Percentiles rank a stretch among this genome's conserved stretches.
Evolutionary conservation across 2,113 vertebrate genomes (phyloP).

Genomic region (Xiphophorus hellerii): DNA sequence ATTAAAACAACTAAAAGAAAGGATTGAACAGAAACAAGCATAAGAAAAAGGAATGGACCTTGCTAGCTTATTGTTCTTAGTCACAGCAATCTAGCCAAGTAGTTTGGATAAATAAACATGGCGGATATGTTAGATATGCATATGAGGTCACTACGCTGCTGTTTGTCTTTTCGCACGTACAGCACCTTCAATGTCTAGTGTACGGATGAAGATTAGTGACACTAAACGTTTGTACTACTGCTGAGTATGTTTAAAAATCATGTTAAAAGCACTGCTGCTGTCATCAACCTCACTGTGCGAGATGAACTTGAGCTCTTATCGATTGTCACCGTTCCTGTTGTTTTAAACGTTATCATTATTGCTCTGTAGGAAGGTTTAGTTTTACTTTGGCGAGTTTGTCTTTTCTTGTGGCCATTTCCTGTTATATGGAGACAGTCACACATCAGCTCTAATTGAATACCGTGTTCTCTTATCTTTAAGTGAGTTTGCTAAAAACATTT

Average conservation of each 20-base stretch:
- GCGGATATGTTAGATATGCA: neutral
- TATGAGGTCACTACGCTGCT: neutral
- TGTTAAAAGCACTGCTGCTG: neutral
- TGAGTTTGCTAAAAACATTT: neutral
- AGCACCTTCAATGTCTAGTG: neutral
- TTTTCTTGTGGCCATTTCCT: neutral
- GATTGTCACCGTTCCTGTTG: neutral
- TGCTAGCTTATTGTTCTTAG: neutral
- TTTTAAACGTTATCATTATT: neutral
- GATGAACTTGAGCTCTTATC: neutral
- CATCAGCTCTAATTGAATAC: neutral
- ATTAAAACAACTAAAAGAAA: neutral
- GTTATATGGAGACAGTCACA: neutral
- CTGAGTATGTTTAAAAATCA: too few species aligned
- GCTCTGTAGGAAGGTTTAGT: too few species aligned
- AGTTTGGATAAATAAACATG: neutral
- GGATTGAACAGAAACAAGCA: neutral
- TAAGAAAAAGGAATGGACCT: neutral
- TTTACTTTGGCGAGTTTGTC: too few species aligned
- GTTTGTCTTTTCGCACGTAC: neutral
- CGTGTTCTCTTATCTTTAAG: neutral
- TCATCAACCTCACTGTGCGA: neutral
- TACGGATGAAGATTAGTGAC: too few species aligned
- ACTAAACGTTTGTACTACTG: neutral
- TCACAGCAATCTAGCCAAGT: neutral